Conservation (phyloP, 1,140 invertebrate species). For the roundworm (Caenorhabditis elegans) region DNA sequence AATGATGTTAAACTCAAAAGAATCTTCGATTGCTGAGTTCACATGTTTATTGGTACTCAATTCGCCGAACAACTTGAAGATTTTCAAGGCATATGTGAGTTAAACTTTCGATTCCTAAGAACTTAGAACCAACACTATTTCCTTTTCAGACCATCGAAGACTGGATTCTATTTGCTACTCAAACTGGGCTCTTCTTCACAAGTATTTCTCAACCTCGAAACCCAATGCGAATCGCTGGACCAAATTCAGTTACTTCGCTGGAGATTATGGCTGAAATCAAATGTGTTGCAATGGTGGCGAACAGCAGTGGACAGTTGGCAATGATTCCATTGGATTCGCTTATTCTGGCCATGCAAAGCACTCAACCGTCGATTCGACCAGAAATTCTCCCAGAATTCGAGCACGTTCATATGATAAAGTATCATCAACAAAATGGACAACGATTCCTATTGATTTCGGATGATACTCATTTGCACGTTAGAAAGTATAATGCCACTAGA, state of each 20-base stretch:
- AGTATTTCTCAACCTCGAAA: not conserved
- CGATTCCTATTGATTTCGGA: conserved; percentile 42
- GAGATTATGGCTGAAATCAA: conserved; percentile 46
- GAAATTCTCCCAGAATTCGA: not conserved
- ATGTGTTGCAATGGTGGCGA: conserved; percentile 35
- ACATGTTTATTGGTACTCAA: conserved; percentile 32
- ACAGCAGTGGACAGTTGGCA: not conserved
- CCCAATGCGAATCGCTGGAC: conserved; percentile 33
- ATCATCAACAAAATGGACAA: conserved; percentile 31
- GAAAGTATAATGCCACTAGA: conserved; percentile 35
- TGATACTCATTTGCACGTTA: conserved; percentile 31
- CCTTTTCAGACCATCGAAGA: conserved; percentile 37
- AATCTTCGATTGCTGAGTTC: conserved; percentile 18
- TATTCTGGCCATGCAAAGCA: not conserved
- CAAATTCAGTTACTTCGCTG: conserved; percentile 21
- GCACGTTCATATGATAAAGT: conserved; percentile 4
- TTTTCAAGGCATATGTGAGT: not conserved
- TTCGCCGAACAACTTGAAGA: conserved; percentile 38
- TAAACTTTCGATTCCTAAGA: no score
- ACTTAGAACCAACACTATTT: no score
- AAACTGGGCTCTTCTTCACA: conserved; percentile 46
- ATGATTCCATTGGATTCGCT: conserved; percentile 28
- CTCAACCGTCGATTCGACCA: conserved; percentile 34
- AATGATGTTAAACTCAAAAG: conserved; percentile 36
- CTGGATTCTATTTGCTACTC: conserved; percentile 45